These are phyloP conservation scores for Dione vanillae DNA, from an alignment of 2,888 invertebrate species.

Conservation along the genomic window DNA sequence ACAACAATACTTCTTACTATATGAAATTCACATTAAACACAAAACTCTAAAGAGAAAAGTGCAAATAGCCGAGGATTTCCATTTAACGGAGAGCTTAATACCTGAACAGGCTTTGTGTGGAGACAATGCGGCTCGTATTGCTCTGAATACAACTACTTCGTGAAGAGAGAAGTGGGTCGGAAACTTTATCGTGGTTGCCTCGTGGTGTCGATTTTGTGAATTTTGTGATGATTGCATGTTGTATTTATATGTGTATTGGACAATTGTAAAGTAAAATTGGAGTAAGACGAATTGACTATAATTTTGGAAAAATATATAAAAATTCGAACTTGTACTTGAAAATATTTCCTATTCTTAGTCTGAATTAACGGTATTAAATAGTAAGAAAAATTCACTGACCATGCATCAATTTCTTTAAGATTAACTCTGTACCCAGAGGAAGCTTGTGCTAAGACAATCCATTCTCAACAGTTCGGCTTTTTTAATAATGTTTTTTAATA, in stretches of 20 bases:
- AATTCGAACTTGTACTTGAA: no score
- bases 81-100: constrained; percentile 33
- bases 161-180: constrained; percentile 22
- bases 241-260: background rate
- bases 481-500: no score
- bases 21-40: constrained; percentile 10
- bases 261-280: background rate
- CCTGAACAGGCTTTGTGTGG: constrained; percentile 36
- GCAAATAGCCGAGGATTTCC: constrained; percentile 31
- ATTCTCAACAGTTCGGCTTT: no score
- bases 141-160: constrained; percentile 27
- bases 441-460: no score
- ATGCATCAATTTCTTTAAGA: no score
- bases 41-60: constrained; percentile 27
- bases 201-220: background rate
- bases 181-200: constrained; percentile 19
- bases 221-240: no score
- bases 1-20: background rate
- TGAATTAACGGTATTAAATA: no score
- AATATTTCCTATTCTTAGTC: no score
- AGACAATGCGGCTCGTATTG: constrained; percentile 37
- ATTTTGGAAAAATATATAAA: no score
- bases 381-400: no score
- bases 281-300: no score
- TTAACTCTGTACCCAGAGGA: no score